Percentiles rank a stretch among this genome's conserved stretches.
Conservation (phyloP, 2,888 invertebrate genomes). For the Zhengitettix transpicula region DNA sequence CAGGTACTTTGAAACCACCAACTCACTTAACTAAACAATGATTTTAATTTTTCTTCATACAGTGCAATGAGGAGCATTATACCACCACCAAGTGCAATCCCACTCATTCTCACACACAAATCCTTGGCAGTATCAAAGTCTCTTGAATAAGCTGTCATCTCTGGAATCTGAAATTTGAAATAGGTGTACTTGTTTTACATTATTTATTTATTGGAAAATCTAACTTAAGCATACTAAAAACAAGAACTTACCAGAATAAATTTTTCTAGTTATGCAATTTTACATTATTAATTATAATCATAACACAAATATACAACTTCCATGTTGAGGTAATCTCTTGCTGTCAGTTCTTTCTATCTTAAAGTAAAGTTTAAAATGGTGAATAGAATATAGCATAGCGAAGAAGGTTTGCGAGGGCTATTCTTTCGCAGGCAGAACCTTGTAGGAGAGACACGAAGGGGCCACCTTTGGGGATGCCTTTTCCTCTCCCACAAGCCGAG, state of each 20-base stretch:
- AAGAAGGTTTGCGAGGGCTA: no score
- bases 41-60: slow-evolving; percentile 34
- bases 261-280: no score
- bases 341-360: not conserved
- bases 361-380: not conserved
- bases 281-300: no score
- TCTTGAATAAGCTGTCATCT: slow-evolving; percentile 35
- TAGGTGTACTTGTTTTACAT: not conserved
- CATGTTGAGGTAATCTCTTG: no score
- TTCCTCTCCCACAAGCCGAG: no score
- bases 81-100: slow-evolving; percentile 46
- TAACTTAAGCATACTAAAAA: no score
- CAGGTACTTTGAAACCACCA: not conserved
- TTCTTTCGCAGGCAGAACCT: no score
- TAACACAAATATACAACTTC: no score
- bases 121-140: slow-evolving; percentile 33
- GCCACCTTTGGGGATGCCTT: no score
- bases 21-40: slow-evolving; percentile 1
- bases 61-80: slow-evolving; percentile 61
- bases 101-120: slow-evolving; percentile 43
- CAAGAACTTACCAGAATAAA: no score
- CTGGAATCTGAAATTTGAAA: slow-evolving; percentile 30
- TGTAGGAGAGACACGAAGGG: no score
- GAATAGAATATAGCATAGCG: not conserved
- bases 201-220: no score